Evolutionary conservation across 2,113 vertebrate species (phyloP).

Genomic region (Lota lota): DNA sequence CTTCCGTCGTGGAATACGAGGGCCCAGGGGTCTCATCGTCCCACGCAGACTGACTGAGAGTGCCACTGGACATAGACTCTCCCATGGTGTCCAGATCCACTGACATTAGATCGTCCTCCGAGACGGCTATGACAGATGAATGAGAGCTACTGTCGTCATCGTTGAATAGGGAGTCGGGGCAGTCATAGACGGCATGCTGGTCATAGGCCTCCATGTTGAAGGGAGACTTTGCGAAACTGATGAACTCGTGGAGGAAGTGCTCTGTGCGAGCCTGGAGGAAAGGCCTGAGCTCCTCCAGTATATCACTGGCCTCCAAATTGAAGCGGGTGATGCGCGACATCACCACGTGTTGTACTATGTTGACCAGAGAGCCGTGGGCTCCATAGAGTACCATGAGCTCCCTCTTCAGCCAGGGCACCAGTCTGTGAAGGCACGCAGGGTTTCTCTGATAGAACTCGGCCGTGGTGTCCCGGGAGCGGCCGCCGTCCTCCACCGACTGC

Average conservation of each 20-base stretch:
- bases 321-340: slow-evolving; percentile 87
- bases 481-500: slow-evolving; percentile 81
- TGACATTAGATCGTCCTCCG: slow-evolving; percentile 76
- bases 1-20: slow-evolving; percentile 78
- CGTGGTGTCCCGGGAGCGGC: slow-evolving; percentile 85
- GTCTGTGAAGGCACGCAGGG: slow-evolving; percentile 89
- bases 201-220: slow-evolving; percentile 94
- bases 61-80: slow-evolving; percentile 58
- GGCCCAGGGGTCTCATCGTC: slow-evolving; percentile 94
- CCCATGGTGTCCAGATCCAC: slow-evolving; percentile 43
- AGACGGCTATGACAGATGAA: slow-evolving; percentile 89
- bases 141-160: slow-evolving; percentile 81
- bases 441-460: slow-evolving; percentile 90
- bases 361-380: slow-evolving; percentile 84
- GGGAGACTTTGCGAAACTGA: slow-evolving; percentile 89
- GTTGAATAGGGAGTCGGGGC: slow-evolving; percentile 79
- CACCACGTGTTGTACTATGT: slow-evolving; percentile 89
- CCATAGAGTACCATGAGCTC: slow-evolving; percentile 89
- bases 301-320: slow-evolving; percentile 84
- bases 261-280: slow-evolving; percentile 88
- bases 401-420: slow-evolving; percentile 90
- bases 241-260: slow-evolving; percentile 94
- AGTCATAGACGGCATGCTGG: slow-evolving; percentile 89
- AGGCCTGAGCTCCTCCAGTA: slow-evolving; percentile 83
- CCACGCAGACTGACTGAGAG: slow-evolving; percentile 80